Evolutionary conservation across 2,888 invertebrate genomes (phyloP).

Genomic region (Drosophila setosimentum): DNA sequence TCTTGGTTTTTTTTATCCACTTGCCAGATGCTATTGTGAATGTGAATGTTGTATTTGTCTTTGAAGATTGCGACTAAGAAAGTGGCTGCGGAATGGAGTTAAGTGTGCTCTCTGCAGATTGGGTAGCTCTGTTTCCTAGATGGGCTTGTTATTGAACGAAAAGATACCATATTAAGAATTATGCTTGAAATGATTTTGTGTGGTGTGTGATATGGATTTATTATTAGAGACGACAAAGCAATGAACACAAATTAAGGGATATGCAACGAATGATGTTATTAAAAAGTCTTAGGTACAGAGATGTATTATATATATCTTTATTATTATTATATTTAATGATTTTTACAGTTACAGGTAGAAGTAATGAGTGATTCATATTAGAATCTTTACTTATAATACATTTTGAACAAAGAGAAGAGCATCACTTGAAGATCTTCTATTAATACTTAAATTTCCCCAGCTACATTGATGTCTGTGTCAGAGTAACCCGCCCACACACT

Average conservation of each 20-base stretch:
- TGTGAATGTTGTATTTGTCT: constrained; percentile 32
- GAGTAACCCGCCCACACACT: constrained; percentile 5
- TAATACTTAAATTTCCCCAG: too few species aligned
- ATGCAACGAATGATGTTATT: too few species aligned
- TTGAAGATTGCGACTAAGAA: constrained; percentile 52
- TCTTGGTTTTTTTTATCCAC: constrained; percentile 30
- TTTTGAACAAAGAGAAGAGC: not conserved
- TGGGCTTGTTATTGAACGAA: constrained; percentile 2
- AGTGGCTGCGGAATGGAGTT: constrained; percentile 19
- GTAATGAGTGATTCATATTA: not conserved
- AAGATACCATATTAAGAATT: not conserved
- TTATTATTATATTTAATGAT: not conserved
- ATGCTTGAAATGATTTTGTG: not conserved
- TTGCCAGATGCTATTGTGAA: constrained; percentile 49
- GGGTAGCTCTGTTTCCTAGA: constrained; percentile 8
- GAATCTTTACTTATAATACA: not conserved
- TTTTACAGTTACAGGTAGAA: not conserved
- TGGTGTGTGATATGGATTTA: not conserved
- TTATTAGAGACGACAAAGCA: not conserved
- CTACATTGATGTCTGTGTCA: not conserved
- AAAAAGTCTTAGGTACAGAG: not conserved
- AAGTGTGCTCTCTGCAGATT: not conserved
- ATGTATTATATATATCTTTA: not conserved
- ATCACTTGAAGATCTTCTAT: not conserved
- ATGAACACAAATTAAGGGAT: not conserved